Evolutionary conservation across 37 sponge, comb jelly and placozoan genomes (phyloP).

Genomic region (Bolinopsis microptera): DNA sequence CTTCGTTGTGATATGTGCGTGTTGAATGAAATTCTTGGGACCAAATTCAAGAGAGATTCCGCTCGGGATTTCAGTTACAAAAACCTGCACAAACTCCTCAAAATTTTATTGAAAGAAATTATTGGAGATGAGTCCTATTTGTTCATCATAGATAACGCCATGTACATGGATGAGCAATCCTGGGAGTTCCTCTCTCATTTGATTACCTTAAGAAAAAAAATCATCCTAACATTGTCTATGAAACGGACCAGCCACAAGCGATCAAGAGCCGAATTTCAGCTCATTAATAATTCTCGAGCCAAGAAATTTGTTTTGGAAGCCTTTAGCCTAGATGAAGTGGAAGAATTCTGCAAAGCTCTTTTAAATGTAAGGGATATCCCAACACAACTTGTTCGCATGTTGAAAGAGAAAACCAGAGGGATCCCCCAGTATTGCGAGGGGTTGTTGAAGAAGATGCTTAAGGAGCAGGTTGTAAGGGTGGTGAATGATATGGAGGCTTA

Average conservation of each 20-base stretch:
- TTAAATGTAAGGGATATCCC: conserved; percentile 27
- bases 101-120: conserved; percentile 38
- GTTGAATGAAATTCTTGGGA: conserved; percentile 44
- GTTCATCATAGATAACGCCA: conserved; percentile 40
- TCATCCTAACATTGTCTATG: conserved; percentile 4
- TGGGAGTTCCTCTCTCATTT: conserved; percentile 40
- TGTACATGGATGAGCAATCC: conserved; percentile 48
- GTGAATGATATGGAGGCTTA: not conserved
- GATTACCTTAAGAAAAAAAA: too few species aligned
- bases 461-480: conserved; percentile 46
- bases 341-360: conserved; percentile 29
- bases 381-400: not conserved
- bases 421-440: conserved; percentile 64
- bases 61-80: conserved; percentile 19
- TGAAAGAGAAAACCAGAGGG: conserved; percentile 39
- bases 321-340: conserved; percentile 10
- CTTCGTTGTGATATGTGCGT: conserved; percentile 40
- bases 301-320: not conserved
- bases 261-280: not conserved
- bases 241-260: not conserved
- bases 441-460: conserved; percentile 39
- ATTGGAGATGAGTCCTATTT: not conserved
- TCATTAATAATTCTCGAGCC: not conserved
- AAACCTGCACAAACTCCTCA: conserved; percentile 46
- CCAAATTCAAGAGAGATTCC: not conserved